A percentile compares a stretch with the other conserved stretches of the same genome.
Conservation (phyloP, 1,140 invertebrate species). For the Drosophila albomicans region DNA sequence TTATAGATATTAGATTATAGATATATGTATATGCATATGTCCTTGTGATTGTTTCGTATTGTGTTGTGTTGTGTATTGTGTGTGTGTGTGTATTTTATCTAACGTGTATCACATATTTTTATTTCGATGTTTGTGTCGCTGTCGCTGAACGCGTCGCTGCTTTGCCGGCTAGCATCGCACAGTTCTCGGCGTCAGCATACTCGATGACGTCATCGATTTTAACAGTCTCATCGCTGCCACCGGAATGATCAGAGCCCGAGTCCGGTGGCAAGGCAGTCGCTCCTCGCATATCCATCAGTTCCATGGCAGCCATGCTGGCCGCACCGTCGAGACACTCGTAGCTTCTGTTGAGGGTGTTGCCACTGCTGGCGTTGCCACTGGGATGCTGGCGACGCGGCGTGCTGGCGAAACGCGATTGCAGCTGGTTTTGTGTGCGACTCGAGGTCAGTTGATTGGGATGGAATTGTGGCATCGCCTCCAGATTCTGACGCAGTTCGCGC, state of each 20-base stretch:
- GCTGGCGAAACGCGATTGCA: constrained; percentile 34
- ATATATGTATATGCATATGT: no score
- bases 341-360: constrained; percentile 29
- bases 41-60: no score
- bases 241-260: constrained; percentile 82
- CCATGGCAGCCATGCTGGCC: constrained; percentile 71
- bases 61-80: background rate
- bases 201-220: constrained; percentile 82
- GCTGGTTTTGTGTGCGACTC: constrained; percentile 54
- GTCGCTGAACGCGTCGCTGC: background rate
- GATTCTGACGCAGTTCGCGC: constrained; percentile 65
- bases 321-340: constrained; percentile 63
- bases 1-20: no score
- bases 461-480: constrained; percentile 65
- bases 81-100: constrained; percentile 4
- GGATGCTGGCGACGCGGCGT: background rate
- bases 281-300: constrained; percentile 73
- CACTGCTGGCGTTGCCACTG: background rate
- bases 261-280: constrained; percentile 59
- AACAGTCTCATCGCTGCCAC: constrained; percentile 83
- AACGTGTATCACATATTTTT: constrained; percentile 5
- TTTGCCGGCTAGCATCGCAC: constrained; percentile 34
- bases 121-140: constrained; percentile 5
- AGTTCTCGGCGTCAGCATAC: constrained; percentile 78
- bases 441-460: constrained; percentile 69